These are phyloP conservation scores for Cydia fagiglandana DNA, from an alignment of 1,140 invertebrate species.

Conservation along the genomic window DNA sequence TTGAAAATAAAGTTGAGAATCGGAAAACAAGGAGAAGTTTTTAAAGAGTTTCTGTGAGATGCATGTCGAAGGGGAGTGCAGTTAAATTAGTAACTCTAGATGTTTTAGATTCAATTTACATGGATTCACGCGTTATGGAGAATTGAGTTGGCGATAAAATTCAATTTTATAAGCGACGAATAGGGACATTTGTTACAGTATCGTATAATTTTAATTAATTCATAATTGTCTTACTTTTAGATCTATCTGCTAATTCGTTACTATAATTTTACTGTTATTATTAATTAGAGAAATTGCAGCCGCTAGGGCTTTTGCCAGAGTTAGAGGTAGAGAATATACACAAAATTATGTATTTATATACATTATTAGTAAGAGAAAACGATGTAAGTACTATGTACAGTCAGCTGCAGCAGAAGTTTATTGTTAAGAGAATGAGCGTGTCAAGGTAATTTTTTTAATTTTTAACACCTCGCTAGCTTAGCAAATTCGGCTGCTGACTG, in stretches of 20 bases:
- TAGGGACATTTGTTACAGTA: not conserved
- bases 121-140: not conserved
- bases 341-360: no score
- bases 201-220: not conserved
- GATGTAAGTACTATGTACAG: no score
- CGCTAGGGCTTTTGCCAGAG: no score
- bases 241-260: not conserved
- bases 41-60: not conserved
- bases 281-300: no score
- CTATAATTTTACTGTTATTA: not conserved
- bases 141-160: conserved; percentile 5
- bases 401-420: not conserved
- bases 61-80: not conserved
- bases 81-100: conserved; percentile 5
- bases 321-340: no score
- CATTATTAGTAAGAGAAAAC: no score
- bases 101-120: conserved; percentile 11
- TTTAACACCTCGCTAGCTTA: no score
- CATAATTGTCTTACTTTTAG: not conserved
- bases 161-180: not conserved
- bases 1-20: not conserved
- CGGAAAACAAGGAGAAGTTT: not conserved
- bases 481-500: no score
- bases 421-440: no score
- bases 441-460: no score